phyloP scores from a whole-genome alignment of 1,140 invertebrate genomes.

The Adelges cooleyi region DNA sequence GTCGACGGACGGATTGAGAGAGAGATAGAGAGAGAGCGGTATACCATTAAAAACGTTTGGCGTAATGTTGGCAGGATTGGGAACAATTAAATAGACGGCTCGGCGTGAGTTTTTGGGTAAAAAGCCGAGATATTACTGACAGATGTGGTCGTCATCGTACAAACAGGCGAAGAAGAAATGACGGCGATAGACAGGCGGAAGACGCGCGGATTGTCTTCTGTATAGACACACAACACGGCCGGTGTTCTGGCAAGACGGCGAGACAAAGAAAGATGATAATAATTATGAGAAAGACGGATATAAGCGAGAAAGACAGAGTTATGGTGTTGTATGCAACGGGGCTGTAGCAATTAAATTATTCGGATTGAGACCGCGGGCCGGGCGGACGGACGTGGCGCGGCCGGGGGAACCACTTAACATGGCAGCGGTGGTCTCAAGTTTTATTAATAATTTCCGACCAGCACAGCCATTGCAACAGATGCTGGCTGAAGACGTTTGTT shows the following conservation, averaged over 20 bases:
- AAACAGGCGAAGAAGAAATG: too few species aligned
- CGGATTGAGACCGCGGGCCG: constrained; percentile 4
- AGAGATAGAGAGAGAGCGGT: too few species aligned
- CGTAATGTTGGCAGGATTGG: neutral
- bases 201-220: neutral
- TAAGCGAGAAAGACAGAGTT: too few species aligned
- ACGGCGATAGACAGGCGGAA: too few species aligned
- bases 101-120: neutral
- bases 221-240: neutral
- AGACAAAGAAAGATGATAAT: too few species aligned
- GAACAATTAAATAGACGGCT: constrained; percentile 7
- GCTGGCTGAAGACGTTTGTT: neutral
- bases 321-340: too few species aligned
- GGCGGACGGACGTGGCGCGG: neutral
- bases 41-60: neutral
- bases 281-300: too few species aligned
- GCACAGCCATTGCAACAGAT: constrained; percentile 10
- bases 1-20: neutral
- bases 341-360: constrained; percentile 24
- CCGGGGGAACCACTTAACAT: constrained; percentile 1
- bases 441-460: constrained; percentile 26
- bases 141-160: constrained; percentile 8
- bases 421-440: constrained; percentile 12
- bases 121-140: constrained; percentile 18
- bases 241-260: too few species aligned